Evolutionary conservation across 1,140 invertebrate species (phyloP).

Genomic region (Drosophila burlai): DNA sequence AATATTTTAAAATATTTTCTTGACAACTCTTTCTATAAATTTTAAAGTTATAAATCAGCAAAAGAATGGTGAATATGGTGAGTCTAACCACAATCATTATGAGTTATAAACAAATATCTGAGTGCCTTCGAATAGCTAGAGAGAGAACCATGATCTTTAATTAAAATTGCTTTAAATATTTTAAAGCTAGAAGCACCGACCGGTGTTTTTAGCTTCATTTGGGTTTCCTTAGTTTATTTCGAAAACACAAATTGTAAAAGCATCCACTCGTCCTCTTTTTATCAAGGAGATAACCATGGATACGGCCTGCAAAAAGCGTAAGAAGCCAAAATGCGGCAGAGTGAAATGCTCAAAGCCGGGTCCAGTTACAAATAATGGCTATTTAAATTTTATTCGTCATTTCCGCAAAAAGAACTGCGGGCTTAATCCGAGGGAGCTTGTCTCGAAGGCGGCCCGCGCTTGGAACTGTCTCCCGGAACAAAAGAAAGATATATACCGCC

Average conservation of each 20-base stretch:
- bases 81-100: background rate
- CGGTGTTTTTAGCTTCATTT: background rate
- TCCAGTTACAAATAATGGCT: background rate
- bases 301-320: background rate
- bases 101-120: too few species aligned
- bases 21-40: background rate
- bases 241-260: background rate
- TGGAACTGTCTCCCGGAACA: background rate
- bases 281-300: background rate
- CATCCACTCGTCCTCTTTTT: background rate
- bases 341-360: slow-evolving; percentile 21
- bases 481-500: background rate
- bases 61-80: background rate
- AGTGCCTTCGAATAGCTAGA: background rate
- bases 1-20: background rate
- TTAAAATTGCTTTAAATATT: background rate
- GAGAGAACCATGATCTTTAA: background rate
- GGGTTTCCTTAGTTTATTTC: background rate
- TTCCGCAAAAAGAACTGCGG: background rate
- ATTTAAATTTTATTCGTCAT: background rate
- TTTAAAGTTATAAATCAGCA: background rate
- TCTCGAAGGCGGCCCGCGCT: background rate
- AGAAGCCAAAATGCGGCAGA: background rate
- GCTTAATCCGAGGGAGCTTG: background rate
- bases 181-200: background rate